Evolutionary conservation across 1,140 invertebrate species (phyloP), one percentile per base, ranked within the genome.

Genomic region (Chironomus striatipennis): DNA sequence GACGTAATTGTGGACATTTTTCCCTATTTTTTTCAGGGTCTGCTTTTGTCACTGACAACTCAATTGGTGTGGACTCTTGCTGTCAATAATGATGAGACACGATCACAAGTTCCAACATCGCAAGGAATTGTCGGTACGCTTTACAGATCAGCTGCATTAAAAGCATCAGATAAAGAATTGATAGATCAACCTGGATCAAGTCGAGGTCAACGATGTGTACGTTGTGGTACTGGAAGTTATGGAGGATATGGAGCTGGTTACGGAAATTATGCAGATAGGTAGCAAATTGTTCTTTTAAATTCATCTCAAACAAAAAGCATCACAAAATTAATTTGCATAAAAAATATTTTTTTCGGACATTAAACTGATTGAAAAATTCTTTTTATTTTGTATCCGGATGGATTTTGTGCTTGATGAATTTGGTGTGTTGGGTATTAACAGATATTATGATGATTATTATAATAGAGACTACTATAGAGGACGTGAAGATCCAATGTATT

Each of bases 401-500:
- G n/a, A 57, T 57, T 57, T 57, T 57, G n/a, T 34, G 24, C 24
- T 70, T 70, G 18, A 70, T 70, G n/a, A 20, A 70, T n/a, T 67
- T 70, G 18, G n/a, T 70, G 18, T 57, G 12, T 12, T n/a, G 12
- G 47, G 20, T 21, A 18, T 18, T 20, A 10, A 20, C 17, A 18
- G 18, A 18, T 70, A 70, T 70, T 18, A 70, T 70, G 18, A 57
- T 24, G 76, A 76, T 24, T 74, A 76, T 10, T 34, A 75, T 10
- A 24, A 81, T 75, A 79, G 80, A 18, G 77, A 79, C 12, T n/a
- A 75, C 17, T 47, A 81, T 75, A 78, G 79, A n/a, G 77, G 80
- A 73, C 79, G 81, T 70, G 74, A 80, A 8, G 79, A 80, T 70
- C 79, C 80, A 74, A 81, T 81, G 57, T 78, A 81, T 42, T 75